Percentiles rank a stretch among this genome's conserved stretches.
phyloP scores from a whole-genome alignment of 2,888 invertebrate genomes.

The Blastobasis lacticolella region DNA sequence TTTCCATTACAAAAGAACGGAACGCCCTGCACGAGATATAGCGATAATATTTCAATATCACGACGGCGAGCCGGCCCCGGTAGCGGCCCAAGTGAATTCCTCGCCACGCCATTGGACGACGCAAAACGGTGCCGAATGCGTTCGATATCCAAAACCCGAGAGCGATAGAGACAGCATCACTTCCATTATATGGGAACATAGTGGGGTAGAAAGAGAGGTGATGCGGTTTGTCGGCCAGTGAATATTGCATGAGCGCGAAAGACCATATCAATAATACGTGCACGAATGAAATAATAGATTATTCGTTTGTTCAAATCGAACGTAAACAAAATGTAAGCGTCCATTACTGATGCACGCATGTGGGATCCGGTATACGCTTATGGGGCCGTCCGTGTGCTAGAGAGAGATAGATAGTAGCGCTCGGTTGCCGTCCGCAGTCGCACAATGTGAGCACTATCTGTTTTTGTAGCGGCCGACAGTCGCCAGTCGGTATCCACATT shows the following conservation, averaged over 20 bases:
- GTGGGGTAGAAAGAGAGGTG: constrained; percentile 33
- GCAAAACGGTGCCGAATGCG: constrained; percentile 22
- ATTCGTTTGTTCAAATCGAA: constrained; percentile 73
- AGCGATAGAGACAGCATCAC: constrained; percentile 31
- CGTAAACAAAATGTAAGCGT: constrained; percentile 72
- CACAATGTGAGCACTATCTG: constrained; percentile 50
- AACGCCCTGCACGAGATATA: constrained; percentile 54
- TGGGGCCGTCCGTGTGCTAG: constrained; percentile 18
- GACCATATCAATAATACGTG: constrained; percentile 71
- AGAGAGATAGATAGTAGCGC: constrained; percentile 38
- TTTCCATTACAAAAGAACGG: constrained; percentile 66
- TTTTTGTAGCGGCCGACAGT: constrained; percentile 71
- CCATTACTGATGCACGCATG: constrained; percentile 59
- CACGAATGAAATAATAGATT: constrained; percentile 75
- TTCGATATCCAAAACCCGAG: constrained; percentile 41
- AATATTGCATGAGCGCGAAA: constrained; percentile 65
- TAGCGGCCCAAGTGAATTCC: constrained; percentile 54
- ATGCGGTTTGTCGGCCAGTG: constrained; percentile 35
- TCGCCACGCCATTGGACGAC: constrained; percentile 46
- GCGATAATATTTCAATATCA: constrained; percentile 70
- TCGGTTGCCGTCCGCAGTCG: constrained; percentile 11
- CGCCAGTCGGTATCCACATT: constrained; percentile 66
- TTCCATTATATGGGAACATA: rapidly evolving
- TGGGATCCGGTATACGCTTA: constrained; percentile 24
- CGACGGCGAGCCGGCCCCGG: constrained; percentile 48